phyloP scores from a whole-genome alignment of 2,113 vertebrate species.

The Ameiurus melas region DNA sequence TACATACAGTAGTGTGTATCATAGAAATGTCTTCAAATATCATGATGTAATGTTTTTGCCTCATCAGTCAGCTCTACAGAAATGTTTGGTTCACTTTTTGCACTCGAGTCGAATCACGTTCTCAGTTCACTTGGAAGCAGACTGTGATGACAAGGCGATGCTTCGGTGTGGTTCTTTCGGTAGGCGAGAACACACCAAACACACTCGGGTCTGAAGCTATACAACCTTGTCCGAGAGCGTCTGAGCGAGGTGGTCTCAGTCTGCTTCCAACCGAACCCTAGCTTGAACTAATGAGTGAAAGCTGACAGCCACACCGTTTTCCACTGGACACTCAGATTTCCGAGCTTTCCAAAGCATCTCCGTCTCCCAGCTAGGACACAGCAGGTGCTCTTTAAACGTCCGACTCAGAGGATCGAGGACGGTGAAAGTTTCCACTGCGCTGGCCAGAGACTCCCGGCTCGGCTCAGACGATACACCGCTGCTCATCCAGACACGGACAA shows the following conservation, averaged over 20 bases:
- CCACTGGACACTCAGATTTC: conserved; percentile 55
- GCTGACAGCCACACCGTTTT: conserved; percentile 60
- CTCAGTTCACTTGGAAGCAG: not conserved
- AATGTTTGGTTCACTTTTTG: not conserved
- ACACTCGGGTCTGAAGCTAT: no score
- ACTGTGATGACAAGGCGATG: not conserved
- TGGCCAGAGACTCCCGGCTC: conserved; percentile 37
- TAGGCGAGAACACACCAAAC: no score
- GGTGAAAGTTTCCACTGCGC: conserved; percentile 58
- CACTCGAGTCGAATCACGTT: not conserved
- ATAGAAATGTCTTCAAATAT: no score
- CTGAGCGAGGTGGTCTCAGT: not conserved
- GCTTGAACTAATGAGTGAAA: not conserved
- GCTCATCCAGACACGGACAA: conserved; percentile 60
- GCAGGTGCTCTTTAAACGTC: conserved; percentile 68
- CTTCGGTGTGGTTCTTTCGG: no score
- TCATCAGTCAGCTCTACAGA: no score
- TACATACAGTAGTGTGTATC: no score
- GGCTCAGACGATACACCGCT: conserved; percentile 34
- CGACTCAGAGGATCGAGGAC: conserved; percentile 61
- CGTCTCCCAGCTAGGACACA: conserved; percentile 67
- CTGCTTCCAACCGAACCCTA: not conserved
- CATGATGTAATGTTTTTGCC: no score
- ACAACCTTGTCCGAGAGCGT: no score
- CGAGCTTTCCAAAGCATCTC: conserved; percentile 57